Evolutionary conservation across 2,888 invertebrate species (phyloP), one percentile per base, ranked within the genome.

Genomic region (Alitta virens): DNA sequence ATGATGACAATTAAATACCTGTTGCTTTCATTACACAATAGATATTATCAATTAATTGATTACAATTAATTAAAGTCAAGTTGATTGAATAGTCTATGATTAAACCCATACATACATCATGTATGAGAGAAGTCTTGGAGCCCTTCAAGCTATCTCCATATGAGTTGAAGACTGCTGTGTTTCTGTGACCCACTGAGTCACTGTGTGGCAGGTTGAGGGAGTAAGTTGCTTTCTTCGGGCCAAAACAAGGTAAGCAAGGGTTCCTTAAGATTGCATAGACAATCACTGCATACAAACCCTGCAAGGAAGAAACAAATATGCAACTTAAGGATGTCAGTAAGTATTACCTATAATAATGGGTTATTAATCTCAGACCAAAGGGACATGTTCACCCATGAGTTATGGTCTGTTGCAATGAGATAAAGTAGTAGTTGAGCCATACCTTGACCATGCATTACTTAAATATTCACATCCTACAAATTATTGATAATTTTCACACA

Each of bases 181-280:
- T n/a, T 26, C 25, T 16, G 12, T 26, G 40, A 60, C 59, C 18
- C 65, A 65, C 23, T 65, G 42, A 3, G 26, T 49, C 33, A 66
- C 63, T 27, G 33, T 33, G 33, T 7, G 33, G 33, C 61, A 60
- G 43, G 63, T 60, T 40, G 65, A 68, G 42, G 64, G 65, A 24
- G 66, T 75, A 76, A 46, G 68, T 71, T 12, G 70, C 68, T 42
- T 69, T 72, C 60, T 72, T 67, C 25, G 73, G 74, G n/a, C 70
- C 65, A 57, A 72, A 65, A 53, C 73, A 72, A 18, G 72, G 69
- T 18, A 76, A 60, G 27, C 73, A 72, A 1, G 76, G 76, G 63
- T 76, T 77, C 26, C 78, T 67, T n/a, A 78, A 59, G 21, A 75
- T 53, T 1, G 73, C 71, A 63, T 78, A 78, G 63, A 75, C 62